These are phyloP conservation scores for Cryptomyrus ogoouensis DNA, from an alignment of 2,113 vertebrate genomes.

Conservation along the genomic window DNA sequence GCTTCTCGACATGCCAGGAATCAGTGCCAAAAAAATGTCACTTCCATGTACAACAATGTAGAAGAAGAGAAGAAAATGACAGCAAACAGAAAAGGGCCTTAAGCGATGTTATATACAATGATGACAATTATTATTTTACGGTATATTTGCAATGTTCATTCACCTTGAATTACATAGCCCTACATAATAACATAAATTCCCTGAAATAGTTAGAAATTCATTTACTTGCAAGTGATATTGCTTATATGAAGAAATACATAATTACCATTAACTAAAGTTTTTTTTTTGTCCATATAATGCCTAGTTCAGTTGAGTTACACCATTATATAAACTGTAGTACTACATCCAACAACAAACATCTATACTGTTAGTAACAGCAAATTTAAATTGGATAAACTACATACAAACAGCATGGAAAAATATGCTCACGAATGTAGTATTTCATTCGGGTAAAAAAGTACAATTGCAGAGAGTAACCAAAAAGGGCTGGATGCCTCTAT, in stretches of 20 bases:
- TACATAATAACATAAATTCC: neutral
- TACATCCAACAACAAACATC: neutral
- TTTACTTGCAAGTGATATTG: neutral
- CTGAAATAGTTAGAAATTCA: neutral
- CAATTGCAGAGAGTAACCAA: neutral
- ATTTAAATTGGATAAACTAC: neutral
- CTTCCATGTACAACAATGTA: neutral
- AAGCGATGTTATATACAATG: too few relatives aligned
- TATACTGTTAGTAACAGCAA: neutral
- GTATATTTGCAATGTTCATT: neutral
- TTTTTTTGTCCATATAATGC: neutral
- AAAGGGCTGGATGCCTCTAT: neutral
- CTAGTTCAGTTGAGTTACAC: neutral
- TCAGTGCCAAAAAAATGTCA: neutral
- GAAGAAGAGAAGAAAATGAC: neutral
- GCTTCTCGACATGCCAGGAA: neutral
- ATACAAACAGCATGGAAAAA: neutral
- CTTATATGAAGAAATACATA: neutral
- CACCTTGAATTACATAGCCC: neutral
- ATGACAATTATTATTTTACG: neutral
- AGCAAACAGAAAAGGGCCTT: neutral
- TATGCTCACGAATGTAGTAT: neutral
- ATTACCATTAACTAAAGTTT: neutral
- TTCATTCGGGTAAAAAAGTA: neutral
- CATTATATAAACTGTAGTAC: neutral